Conservation (phyloP, 2,113 vertebrate species). For the Carollia perspicillata region DNA sequence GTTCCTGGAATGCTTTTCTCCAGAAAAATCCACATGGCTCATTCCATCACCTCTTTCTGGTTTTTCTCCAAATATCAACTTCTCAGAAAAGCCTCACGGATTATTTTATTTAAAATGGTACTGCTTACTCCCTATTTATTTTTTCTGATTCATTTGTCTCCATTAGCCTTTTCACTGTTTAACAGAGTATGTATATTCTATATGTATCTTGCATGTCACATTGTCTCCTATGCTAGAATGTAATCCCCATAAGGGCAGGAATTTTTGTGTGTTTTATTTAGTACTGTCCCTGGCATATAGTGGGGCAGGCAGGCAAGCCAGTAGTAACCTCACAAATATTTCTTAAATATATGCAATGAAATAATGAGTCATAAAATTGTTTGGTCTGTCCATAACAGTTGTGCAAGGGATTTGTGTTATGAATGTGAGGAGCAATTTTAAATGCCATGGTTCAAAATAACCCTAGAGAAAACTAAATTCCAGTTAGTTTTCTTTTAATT, state of each 20-base stretch:
- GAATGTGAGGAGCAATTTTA: neutral
- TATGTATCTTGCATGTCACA: neutral
- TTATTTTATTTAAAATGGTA: neutral
- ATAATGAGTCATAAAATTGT: neutral
- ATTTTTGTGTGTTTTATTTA: neutral
- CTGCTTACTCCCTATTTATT: neutral
- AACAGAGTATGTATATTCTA: neutral
- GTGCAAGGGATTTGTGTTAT: neutral
- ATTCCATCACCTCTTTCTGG: neutral
- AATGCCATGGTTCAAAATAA: neutral
- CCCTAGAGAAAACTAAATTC: neutral
- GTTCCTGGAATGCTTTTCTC: neutral
- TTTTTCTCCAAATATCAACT: conserved; percentile 33
- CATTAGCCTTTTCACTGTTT: neutral
- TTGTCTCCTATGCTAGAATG: neutral
- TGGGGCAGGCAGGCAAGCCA: neutral
- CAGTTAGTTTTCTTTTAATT: conserved; percentile 30
- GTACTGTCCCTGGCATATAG: neutral
- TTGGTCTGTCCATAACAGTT: neutral
- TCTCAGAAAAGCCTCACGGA: neutral
- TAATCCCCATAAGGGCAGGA: neutral
- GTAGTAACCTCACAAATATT: neutral
- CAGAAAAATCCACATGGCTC: conserved; percentile 21
- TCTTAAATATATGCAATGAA: neutral
- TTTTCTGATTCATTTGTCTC: neutral